Evolutionary conservation across 1,140 invertebrate species (phyloP).

Genomic region (Papilio aristodemus): DNA sequence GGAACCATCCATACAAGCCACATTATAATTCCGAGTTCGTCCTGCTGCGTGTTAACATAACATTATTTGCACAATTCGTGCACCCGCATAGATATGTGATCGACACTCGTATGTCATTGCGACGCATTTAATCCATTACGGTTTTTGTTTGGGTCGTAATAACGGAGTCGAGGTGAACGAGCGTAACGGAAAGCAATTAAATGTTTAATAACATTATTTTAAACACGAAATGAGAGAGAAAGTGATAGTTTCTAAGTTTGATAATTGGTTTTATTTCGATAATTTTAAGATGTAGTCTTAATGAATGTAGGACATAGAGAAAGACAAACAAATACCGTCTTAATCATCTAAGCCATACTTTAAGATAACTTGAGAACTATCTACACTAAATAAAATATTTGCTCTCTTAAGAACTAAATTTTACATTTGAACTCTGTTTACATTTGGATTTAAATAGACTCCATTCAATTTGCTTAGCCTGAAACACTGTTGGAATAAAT

Average conservation of each 20-base stretch:
- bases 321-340: background rate
- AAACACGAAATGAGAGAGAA: constrained; percentile 1
- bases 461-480: constrained; percentile 2
- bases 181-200: constrained; percentile 4
- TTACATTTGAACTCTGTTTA: background rate
- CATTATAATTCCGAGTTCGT: background rate
- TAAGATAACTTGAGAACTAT: background rate
- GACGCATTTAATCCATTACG: constrained; percentile 6
- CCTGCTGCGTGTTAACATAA: constrained; percentile 23
- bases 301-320: background rate
- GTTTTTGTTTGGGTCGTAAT: constrained; percentile 1
- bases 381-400: background rate
- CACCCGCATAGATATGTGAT: constrained; percentile 14
- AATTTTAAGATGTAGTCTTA: background rate
- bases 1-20: background rate
- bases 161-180: constrained; percentile 4
- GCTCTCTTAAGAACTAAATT: background rate
- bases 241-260: constrained; percentile 6
- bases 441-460: background rate
- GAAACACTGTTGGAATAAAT: background rate
- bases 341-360: background rate
- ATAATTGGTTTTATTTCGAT: too few relatives aligned
- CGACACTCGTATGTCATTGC: constrained; percentile 12
- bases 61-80: constrained; percentile 22
- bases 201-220: background rate